Evolutionary conservation across 1,140 invertebrate species (phyloP), one percentile per base, ranked within the genome.

Genomic region (Pollicipes pollicipes): DNA sequence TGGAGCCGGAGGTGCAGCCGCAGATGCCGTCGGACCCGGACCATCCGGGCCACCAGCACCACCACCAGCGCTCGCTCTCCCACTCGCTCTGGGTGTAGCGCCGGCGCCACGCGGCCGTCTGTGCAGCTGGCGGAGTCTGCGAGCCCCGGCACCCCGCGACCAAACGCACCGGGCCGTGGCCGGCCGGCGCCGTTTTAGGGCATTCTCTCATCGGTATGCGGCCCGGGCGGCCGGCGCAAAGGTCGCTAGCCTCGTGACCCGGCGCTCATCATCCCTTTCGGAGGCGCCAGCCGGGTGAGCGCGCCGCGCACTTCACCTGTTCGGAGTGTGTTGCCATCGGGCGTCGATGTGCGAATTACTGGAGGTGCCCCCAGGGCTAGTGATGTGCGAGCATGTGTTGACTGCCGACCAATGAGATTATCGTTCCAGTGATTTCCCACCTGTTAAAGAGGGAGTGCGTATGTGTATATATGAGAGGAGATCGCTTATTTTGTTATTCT

Each of bases 401-500:
- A 10, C 45, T 2, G 45, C 10, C 45, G n/a, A n/a, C n/a, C n/a
- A n/a, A n/a, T n/a, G n/a, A n/a, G n/a, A n/a, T n/a, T n/a, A n/a
- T n/a, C n/a, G n/a, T n/a, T n/a, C 45, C 45, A 58, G 45, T 58
- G 45, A 58, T 58, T 58, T 24, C 24, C 13, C 45, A 21, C 45
- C 13, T 58, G 45, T 58, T 17, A 35, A 17, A 6, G 35, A 6
- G 17, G 6, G 35, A 6, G 35, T 17, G 45, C 45, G 45, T 58
- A 21, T 58, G 45, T 58, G 45, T 58, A 58, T 21, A 58, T 58
- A 58, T 58, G 45, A 58, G 45, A 58, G 13, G 21, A 58, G 24
- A 58, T 58, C 45, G 45, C 45, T 58, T 58, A 58, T 58, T 58
- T 58, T 58, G 45, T 58, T 58, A 58, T 58, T 58, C 45, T 58